Conservation (phyloP, 2,113 vertebrate species). For the Hippocampus guttulatus region DNA sequence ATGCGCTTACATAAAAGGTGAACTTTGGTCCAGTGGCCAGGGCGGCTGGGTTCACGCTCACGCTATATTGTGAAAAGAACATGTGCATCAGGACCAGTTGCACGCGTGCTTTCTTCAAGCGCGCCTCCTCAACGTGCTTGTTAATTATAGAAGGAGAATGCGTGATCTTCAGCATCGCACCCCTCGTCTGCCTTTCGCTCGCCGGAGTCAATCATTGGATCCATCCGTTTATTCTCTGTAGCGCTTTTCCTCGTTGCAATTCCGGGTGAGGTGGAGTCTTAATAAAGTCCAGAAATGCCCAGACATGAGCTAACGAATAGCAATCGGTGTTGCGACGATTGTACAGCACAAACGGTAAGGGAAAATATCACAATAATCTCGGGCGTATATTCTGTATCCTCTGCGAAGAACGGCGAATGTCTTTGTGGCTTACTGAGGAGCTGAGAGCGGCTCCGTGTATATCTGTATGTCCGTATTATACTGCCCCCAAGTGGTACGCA, state of each 20-base stretch:
- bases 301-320: not conserved
- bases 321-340: not conserved
- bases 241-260: too few relatives aligned
- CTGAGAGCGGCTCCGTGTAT: not conserved
- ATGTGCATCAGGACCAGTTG: slow-evolving; percentile 40
- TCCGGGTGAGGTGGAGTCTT: too few relatives aligned
- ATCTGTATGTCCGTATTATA: not conserved
- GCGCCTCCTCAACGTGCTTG: slow-evolving; percentile 14
- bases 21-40: slow-evolving; percentile 73
- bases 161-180: not conserved
- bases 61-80: slow-evolving; percentile 50
- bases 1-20: slow-evolving; percentile 75
- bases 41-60: slow-evolving; percentile 51
- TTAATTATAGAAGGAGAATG: slow-evolving; percentile 47
- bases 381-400: not conserved
- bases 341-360: not conserved
- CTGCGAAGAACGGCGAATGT: not conserved
- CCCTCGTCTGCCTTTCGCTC: not conserved
- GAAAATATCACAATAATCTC: not conserved
- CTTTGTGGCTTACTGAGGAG: not conserved
- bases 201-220: not conserved
- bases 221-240: not conserved
- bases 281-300: not conserved
- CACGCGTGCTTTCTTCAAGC: slow-evolving; percentile 35
- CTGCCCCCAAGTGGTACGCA: not conserved